Evolutionary conservation across 2,888 invertebrate genomes (phyloP).

Genomic region (Nomada ferruginata): DNA sequence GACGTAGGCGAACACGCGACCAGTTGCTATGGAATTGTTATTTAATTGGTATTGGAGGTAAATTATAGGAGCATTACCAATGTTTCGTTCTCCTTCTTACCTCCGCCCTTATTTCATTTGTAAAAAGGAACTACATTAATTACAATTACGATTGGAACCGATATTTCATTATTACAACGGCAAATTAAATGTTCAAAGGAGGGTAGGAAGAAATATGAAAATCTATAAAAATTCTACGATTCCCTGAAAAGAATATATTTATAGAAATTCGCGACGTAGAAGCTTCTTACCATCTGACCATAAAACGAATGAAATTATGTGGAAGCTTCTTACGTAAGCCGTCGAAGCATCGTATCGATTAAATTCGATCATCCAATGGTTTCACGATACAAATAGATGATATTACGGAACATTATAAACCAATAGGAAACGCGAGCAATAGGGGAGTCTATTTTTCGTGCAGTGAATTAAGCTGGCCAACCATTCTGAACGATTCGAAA

Average conservation of each 20-base stretch:
- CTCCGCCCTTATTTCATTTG: too few relatives aligned
- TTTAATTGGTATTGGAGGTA: background rate
- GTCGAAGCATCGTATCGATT: background rate
- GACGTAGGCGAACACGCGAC: conserved; percentile 15
- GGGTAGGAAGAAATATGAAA: too few relatives aligned
- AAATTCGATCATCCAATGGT: conserved; percentile 6
- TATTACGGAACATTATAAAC: conserved; percentile 41
- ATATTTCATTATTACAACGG: too few relatives aligned
- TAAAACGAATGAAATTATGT: conserved; percentile 20
- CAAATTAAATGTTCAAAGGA: too few relatives aligned
- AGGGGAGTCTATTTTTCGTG: conserved; percentile 63
- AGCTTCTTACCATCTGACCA: background rate
- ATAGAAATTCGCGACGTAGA: background rate
- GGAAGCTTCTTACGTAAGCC: conserved; percentile 12
- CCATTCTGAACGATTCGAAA: conserved; percentile 28
- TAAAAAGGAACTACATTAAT: too few relatives aligned
- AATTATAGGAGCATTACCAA: background rate
- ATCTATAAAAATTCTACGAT: too few relatives aligned
- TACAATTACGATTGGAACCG: too few relatives aligned
- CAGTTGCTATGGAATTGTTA: conserved; percentile 40
- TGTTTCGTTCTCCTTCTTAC: background rate
- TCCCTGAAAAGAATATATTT: background rate
- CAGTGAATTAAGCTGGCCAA: conserved; percentile 30
- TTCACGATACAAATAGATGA: background rate
- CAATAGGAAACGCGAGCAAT: conserved; percentile 63